These are phyloP conservation scores for Varanus komodoensis DNA, from an alignment of 2,113 vertebrate species.

Conservation along the genomic window DNA sequence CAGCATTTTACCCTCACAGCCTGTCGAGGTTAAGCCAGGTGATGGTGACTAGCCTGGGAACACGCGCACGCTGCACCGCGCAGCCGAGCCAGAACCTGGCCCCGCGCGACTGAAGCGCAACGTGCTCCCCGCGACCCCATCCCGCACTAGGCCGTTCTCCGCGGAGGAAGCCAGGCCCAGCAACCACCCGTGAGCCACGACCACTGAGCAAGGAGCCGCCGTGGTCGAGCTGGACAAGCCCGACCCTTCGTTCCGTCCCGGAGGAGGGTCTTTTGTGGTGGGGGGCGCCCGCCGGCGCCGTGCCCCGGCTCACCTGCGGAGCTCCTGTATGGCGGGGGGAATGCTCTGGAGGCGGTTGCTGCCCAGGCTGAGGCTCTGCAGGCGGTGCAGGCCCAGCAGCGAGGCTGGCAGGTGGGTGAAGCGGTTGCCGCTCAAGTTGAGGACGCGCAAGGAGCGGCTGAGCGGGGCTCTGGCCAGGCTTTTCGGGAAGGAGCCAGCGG, in stretches of 20 bases:
- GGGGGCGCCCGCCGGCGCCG: no score
- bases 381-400: slow-evolving; percentile 83
- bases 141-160: neutral
- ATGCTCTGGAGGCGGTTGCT: slow-evolving; percentile 93
- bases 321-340: slow-evolving; percentile 90
- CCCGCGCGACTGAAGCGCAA: neutral
- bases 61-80: neutral
- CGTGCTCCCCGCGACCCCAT: no score
- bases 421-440: slow-evolving; percentile 95
- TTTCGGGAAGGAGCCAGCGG: slow-evolving; percentile 88
- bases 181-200: no score
- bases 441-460: slow-evolving; percentile 86
- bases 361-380: slow-evolving; percentile 94
- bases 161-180: no score
- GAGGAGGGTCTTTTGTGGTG: neutral
- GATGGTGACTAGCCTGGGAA: neutral
- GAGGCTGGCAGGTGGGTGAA: slow-evolving; percentile 89
- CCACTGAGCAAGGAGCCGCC: neutral
- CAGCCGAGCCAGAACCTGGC: no score
- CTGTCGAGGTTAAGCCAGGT: neutral
- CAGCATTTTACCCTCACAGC: neutral
- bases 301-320: slow-evolving; percentile 82
- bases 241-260: no score
- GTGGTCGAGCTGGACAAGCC: neutral
- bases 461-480: slow-evolving; percentile 79